Conservation (phyloP, 1,140 invertebrate genomes). For the Lamellibrachia luymesi region DNA sequence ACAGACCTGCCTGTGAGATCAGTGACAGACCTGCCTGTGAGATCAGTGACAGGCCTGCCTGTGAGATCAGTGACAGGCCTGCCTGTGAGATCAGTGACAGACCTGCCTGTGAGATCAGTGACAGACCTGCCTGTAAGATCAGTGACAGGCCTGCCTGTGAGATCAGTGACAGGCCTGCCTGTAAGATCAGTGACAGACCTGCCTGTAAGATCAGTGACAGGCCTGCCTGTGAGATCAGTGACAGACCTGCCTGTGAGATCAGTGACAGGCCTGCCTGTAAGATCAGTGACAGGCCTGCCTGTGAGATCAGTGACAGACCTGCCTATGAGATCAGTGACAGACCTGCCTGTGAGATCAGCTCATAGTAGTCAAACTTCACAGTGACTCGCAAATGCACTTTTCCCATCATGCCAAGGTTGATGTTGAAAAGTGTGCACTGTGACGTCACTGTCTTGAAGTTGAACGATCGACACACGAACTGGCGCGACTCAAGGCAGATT, state of each 20-base stretch:
- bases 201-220: neutral
- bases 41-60: neutral
- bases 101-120: neutral
- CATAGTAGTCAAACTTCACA: neutral
- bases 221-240: neutral
- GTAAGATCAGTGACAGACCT: neutral
- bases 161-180: neutral
- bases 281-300: neutral
- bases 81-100: neutral
- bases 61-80: neutral
- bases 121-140: neutral
- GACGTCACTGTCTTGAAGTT: constrained; percentile 54
- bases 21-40: neutral
- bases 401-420: neutral
- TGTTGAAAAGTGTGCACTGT: neutral
- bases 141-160: neutral
- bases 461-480: constrained; percentile 66
- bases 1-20: neutral
- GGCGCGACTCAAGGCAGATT: constrained; percentile 62
- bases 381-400: neutral
- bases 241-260: neutral
- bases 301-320: neutral
- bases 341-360: neutral
- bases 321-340: neutral
- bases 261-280: neutral